These are phyloP conservation scores for Zaprionus tsacasi DNA, from an alignment of 1,140 invertebrate species.

Conservation along the genomic window DNA sequence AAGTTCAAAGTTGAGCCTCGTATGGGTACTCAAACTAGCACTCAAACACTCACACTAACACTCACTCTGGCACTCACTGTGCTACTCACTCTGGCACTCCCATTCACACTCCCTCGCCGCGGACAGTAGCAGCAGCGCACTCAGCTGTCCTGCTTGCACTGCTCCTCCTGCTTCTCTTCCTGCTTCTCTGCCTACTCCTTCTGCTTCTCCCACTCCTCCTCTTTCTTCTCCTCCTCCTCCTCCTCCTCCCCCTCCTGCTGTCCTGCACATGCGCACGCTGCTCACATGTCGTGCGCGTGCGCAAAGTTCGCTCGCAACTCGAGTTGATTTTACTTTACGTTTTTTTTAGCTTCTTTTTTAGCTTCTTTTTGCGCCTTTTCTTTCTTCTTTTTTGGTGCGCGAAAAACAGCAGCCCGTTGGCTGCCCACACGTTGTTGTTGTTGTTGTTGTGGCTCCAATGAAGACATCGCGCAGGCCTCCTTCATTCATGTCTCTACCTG, in stretches of 20 bases:
- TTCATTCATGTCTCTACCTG: slow-evolving; percentile 54
- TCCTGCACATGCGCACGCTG: slow-evolving; percentile 48
- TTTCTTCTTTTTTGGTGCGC: slow-evolving; percentile 46
- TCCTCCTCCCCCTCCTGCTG: slow-evolving; percentile 3
- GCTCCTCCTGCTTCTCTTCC: not conserved
- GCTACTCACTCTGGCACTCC: not conserved
- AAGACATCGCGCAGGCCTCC: slow-evolving; percentile 43
- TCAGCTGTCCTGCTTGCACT: not conserved
- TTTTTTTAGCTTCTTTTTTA: slow-evolving; percentile 22
- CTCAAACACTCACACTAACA: slow-evolving; percentile 17
- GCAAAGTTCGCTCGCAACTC: slow-evolving; percentile 44
- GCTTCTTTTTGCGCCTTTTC: slow-evolving; percentile 12
- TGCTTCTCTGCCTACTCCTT: not conserved
- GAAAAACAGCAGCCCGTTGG: slow-evolving; percentile 78
- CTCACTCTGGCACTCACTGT: not conserved
- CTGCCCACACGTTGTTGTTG: slow-evolving; percentile 65
- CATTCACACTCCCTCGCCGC: not conserved
- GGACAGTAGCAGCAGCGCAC: slow-evolving; percentile 2
- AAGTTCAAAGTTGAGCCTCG: slow-evolving; percentile 42
- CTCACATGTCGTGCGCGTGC: slow-evolving; percentile 76
- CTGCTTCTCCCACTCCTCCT: not conserved
- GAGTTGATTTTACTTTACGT: slow-evolving; percentile 23
- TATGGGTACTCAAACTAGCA: not conserved
- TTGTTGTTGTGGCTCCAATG: slow-evolving; percentile 26
- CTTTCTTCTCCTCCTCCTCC: not conserved